Evolutionary conservation across 2,797 vertebrate genomes (phyloP), one percentile per base, ranked within the genome.

Genomic region (Ciconia nigra): DNA sequence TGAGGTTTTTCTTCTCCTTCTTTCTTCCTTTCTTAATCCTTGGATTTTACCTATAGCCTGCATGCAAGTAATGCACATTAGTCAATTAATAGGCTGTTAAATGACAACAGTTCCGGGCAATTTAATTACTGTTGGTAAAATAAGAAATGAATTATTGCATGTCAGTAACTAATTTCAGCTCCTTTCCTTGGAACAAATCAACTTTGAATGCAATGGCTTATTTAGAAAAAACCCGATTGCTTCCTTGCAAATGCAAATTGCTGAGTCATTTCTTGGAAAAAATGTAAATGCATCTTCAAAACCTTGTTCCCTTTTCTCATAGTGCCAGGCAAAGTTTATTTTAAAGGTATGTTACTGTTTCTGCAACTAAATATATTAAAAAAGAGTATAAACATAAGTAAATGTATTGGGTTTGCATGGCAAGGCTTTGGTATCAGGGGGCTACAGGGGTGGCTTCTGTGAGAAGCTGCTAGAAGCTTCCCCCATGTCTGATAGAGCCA

Each of bases 11-110:
- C 84, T 88, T 89, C 61, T 96, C 69, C n/a, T 95, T 81, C 42
- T 79, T 88, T 82, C 66, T 72, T 92, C 31, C 20, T 81, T 67
- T 69, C 83, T 86, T 98, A 98, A 98, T 98, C 98, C 98, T 97
- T 95, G 98, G 98, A 98, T 99, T 99, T 98, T 98, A 99, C 99
- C 98, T 99, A 98, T 98, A 98, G 98, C 97, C 98, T 97, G 96
- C 66, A 57, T 97, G 95, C 88, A 98, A 98, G 98, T 97, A 97
- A 99, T 97, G 99, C 99, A 99, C 99, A 99, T 99, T 99, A 99
- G 99, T 99, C 99, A 99, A 99, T 99, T 99, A 99, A 99, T 99
- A 99, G 98, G 95, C 98, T 99, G 99, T 99, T 99, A 99, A 99
- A 99, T 99, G 98, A 99, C 98, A 98, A 98, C 97, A 98, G 99